Evolutionary conservation across 2,888 invertebrate species (phyloP), one percentile per base, ranked within the genome.

Genomic region (Nephrotoma flavescens): DNA sequence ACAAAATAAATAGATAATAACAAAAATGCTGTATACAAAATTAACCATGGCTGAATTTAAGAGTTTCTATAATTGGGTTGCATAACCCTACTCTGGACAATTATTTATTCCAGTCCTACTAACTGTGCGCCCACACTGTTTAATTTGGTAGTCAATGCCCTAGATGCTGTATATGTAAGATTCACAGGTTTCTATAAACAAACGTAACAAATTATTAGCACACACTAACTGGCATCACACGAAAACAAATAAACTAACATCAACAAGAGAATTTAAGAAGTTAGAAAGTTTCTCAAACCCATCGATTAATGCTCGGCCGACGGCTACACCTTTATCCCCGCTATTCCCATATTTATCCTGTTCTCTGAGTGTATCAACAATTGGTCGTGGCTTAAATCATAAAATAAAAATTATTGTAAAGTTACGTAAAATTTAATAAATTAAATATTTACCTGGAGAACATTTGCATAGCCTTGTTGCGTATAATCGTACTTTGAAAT

Each of bases 261-360:
- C 94, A 86, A 95, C 91, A 15, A 94, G 90, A 9, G 93, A 91
- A 90, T 94, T 95, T 86, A 95, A 89, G 31, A 95, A 92, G 90
- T 94, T 95, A 44, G 95, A 94, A 71, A 96, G 90, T 4, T 93
- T 93, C 89, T 95, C 95, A 87, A 94, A 94, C 6, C 95, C 94
- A 42, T 93, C 93, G 3, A 96, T 94, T 42, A 96, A 89, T 0
- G 93, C 93, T 87, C 93, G 93, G 0, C 95, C 95, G 42, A 95
- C 91, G 15, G 92, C 92, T 87, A 93, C 93, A 88, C 95, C 95
- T 89, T 93, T 94, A 89, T 95, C 95, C 85, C 92, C 96, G 86
- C 92, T 93, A 89, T 96, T 96, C 31, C 96, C 96, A 90, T 95
- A 96, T 89, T 96, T 96, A 86, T 96, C 96, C 86, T 95, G 93